A percentile compares a stretch with the other conserved stretches of the same genome.
Evolutionary conservation across 2,113 vertebrate species (phyloP).

Genomic region (Chloropsis cyanopogon): DNA sequence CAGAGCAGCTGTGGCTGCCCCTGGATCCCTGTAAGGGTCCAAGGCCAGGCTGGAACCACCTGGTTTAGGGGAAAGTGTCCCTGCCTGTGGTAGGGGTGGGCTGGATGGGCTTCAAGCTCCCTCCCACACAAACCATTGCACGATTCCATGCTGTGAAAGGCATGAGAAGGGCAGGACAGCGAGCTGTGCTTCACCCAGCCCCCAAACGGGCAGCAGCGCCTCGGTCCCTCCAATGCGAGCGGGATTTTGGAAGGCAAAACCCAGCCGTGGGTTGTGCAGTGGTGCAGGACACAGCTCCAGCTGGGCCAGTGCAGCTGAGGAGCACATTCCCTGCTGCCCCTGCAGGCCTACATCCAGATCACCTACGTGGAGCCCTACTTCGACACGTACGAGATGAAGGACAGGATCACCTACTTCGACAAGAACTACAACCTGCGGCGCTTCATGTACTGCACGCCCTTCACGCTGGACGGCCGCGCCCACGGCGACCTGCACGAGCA

Average conservation of each 20-base stretch:
- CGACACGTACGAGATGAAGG: slow-evolving; percentile 98
- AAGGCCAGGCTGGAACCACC: neutral
- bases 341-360: slow-evolving; percentile 95
- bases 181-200: neutral
- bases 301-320: neutral
- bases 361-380: slow-evolving; percentile 98
- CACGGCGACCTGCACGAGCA: slow-evolving; percentile 97
- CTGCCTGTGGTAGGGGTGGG: neutral
- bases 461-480: slow-evolving; percentile 94
- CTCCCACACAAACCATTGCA: neutral
- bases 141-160: neutral
- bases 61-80: neutral
- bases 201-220: neutral
- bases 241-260: neutral
- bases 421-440: slow-evolving; percentile 97
- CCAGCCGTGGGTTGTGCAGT: neutral
- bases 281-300: neutral
- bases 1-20: neutral
- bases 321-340: neutral
- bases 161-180: neutral
- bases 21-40: neutral
- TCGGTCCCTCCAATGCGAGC: accelerated
- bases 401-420: slow-evolving; percentile 98
- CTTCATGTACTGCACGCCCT: slow-evolving; percentile 98
- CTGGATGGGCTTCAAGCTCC: no score